These are phyloP conservation scores for Ylistrum balloti DNA, from an alignment of 1,140 invertebrate species.

Conservation along the genomic window DNA sequence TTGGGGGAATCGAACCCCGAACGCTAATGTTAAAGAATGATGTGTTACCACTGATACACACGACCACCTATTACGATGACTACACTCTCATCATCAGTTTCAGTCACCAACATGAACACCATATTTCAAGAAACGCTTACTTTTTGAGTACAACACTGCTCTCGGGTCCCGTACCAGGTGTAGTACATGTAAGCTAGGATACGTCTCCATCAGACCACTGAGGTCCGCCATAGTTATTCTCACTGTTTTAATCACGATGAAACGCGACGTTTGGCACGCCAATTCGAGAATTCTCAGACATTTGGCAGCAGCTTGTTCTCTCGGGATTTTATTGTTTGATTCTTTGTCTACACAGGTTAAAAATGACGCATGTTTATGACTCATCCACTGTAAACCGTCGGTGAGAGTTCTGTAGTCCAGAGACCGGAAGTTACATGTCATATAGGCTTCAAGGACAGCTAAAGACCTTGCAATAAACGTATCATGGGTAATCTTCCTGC, in stretches of 20 bases:
- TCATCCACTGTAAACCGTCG: background rate
- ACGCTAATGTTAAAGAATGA: too few species aligned
- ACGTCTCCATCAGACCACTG: background rate
- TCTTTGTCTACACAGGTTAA: background rate
- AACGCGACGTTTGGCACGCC: background rate
- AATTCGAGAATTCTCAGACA: background rate
- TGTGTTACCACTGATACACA: too few species aligned
- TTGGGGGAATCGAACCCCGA: too few species aligned
- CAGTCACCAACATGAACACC: too few species aligned
- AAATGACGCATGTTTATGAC: background rate
- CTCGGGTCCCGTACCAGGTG: background rate
- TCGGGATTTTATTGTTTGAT: background rate
- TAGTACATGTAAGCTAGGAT: background rate
- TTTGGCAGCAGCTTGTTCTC: background rate
- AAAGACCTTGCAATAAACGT: background rate
- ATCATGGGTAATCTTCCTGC: background rate
- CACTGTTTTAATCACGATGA: background rate
- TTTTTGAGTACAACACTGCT: constrained; percentile 13
- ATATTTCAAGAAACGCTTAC: background rate
- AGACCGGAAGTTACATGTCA: background rate
- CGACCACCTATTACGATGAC: too few species aligned
- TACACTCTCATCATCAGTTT: too few species aligned
- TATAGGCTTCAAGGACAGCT: background rate
- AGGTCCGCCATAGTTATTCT: background rate
- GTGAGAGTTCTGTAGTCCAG: background rate